A percentile compares a stretch with the other conserved stretches of the same genome.
phyloP scores from a whole-genome alignment of 1,140 invertebrate species.

The Atta colombica region DNA sequence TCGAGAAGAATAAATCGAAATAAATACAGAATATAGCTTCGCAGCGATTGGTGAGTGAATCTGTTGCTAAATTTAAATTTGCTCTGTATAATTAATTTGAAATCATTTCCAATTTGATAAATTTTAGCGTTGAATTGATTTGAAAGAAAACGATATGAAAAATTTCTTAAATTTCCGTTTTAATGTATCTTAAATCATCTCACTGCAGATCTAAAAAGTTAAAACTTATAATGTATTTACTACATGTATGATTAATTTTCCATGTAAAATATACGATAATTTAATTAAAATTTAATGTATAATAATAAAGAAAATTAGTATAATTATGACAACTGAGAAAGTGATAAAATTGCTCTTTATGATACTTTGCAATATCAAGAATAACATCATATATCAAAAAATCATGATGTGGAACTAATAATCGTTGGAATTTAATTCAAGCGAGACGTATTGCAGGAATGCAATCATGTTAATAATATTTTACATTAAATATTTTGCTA shows the following conservation, averaged over 20 bases:
- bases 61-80: not conserved
- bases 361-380: too few species aligned
- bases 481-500: not conserved
- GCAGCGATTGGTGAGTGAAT: constrained; percentile 7
- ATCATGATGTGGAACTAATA: not conserved
- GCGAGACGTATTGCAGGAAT: not conserved
- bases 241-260: too few species aligned
- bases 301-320: not conserved
- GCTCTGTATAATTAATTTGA: not conserved
- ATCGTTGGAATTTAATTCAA: constrained; percentile 20
- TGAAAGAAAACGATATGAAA: not conserved
- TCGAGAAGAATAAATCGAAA: not conserved
- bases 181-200: not conserved
- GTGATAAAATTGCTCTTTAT: not conserved
- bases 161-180: not conserved
- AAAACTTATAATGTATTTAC: too few species aligned
- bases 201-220: too few species aligned
- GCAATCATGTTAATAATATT: constrained; percentile 3
- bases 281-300: too few species aligned
- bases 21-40: too few species aligned
- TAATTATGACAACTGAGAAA: not conserved
- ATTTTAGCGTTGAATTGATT: not conserved
- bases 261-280: too few species aligned
- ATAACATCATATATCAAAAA: not conserved
- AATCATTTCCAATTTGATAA: not conserved